phyloP scores from a whole-genome alignment of 2,113 vertebrate species.

The Amphiprion ocellaris region DNA sequence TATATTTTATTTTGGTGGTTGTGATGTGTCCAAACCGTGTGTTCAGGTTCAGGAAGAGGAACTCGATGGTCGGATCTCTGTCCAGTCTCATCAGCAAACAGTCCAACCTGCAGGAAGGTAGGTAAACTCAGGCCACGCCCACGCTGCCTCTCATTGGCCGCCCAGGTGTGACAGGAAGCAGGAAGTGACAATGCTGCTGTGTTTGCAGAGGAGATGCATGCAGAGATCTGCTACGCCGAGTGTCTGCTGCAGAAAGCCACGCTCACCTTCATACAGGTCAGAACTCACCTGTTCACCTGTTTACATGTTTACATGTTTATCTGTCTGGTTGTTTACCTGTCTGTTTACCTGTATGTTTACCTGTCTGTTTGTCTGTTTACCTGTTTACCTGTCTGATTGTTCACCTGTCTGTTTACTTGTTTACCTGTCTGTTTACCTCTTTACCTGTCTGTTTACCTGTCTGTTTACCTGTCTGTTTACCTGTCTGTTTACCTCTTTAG shows the following conservation, averaged over 20 bases:
- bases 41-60: constrained; percentile 92
- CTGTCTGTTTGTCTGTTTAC: not conserved
- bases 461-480: too few species aligned
- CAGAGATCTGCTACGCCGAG: constrained; percentile 97
- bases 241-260: constrained; percentile 97
- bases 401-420: too few species aligned
- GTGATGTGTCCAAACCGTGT: not conserved
- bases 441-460: too few species aligned
- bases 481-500: too few species aligned
- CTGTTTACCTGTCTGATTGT: too few species aligned
- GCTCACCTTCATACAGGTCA: constrained; percentile 96
- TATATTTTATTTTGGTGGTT: not conserved
- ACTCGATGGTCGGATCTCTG: constrained; percentile 91
- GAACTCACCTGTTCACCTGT: not conserved
- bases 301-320: not conserved
- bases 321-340: too few species aligned
- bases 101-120: constrained; percentile 91
- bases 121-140: not conserved
- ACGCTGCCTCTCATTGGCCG: not conserved
- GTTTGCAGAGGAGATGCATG: constrained; percentile 96
- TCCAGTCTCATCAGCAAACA: constrained; percentile 93
- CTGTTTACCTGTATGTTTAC: too few species aligned
- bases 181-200: constrained; percentile 30
- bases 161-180: not conserved
- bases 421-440: too few species aligned